Evolutionary conservation across 2,888 invertebrate genomes (phyloP), one percentile per base, ranked within the genome.

Genomic region (Bruchidius siliquastri): DNA sequence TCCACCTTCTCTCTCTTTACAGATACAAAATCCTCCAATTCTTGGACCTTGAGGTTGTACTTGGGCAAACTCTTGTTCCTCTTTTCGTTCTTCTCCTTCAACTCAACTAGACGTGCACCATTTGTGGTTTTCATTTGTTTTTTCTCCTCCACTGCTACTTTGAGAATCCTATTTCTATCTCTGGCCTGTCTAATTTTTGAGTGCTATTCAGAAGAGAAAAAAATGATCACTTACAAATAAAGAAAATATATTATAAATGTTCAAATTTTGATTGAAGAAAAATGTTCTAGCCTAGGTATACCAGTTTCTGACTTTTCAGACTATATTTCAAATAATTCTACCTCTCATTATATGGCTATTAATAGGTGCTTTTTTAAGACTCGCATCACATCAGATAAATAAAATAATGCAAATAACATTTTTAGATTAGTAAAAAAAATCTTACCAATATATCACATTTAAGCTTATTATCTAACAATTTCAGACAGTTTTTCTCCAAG

Each of bases 41-140:
- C 89, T 78, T 90, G 88, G n/a, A 92, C 90, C 80, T 91, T 89
- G 72, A 89, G 89, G 76, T 90, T 90, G 81, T 92, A 92, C 76
- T 88, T 89, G 71, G 91, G 91, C 77, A 92, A 85, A 81, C 88
- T 88, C 77, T 88, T 87, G 71, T 86, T 84, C 78, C 90, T 85
- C 77, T 89, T 85, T 3, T 80, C 79, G 74, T 86, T 86, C 74
- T 82, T 81, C 32, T 81, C 81, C 18, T 78, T 81, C 49, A 88
- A 78, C 32, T 85, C 82, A 32, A 84, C 82, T n/a, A 87, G 81
- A 76, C 81, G 81, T 71, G 79, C 77, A 72, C 79, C 83, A 75
- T 83, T 81, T 21, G 76, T 72, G 22, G 78, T 75, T 75, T 83
- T 80, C 76, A 80, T 88, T 78, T 89, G 88, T 77, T 87, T 88